Percentiles rank a stretch among this genome's conserved stretches.
These are phyloP conservation scores for Scarus forsteni DNA, from an alignment of 2,797 vertebrate species.

Conservation along the genomic window DNA sequence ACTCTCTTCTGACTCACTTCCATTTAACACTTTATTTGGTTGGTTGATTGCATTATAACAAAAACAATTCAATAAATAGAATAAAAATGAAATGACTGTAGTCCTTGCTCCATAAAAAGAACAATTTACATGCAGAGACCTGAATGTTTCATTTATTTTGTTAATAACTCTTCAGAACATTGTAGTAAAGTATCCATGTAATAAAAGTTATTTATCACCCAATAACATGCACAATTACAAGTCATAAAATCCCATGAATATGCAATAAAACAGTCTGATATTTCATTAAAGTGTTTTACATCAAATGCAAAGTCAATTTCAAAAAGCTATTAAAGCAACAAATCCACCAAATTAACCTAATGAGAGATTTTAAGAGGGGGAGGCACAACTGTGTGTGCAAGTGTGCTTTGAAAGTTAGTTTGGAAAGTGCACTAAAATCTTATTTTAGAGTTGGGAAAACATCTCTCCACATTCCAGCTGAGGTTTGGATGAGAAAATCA, in stretches of 20 bases:
- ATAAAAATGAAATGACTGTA: background rate
- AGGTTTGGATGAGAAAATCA: background rate
- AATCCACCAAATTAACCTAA: background rate
- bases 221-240: conserved; percentile 1
- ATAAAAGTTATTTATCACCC: conserved; percentile 1
- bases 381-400: background rate
- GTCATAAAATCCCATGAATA: conserved; percentile 15
- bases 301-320: background rate
- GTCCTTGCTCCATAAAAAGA: background rate
- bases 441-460: background rate
- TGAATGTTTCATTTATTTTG: conserved; percentile 1
- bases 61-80: background rate
- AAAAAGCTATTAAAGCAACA: conserved; percentile 7
- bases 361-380: background rate
- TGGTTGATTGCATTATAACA: background rate
- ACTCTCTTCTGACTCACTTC: background rate
- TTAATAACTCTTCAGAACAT: conserved; percentile 4
- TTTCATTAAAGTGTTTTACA: conserved; percentile 2
- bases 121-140: background rate
- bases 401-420: background rate
- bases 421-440: background rate
- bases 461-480: background rate
- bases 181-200: background rate
- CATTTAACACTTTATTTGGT: background rate
- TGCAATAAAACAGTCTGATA: conserved; percentile 19